Evolutionary conservation across 2,797 vertebrate species (phyloP).

Genomic region (Cuculus canorus): DNA sequence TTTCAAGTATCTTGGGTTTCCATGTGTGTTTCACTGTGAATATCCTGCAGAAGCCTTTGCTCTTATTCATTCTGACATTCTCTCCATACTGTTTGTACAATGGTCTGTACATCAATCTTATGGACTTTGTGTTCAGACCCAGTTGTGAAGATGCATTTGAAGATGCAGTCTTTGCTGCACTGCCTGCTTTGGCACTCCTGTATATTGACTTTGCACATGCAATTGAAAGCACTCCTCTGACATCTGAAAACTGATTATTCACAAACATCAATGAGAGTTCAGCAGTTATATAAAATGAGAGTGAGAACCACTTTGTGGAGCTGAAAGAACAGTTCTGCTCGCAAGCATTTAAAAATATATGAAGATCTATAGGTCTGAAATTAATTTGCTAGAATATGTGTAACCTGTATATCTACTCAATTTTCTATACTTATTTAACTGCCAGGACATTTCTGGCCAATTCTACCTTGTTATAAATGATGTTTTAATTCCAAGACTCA

Average conservation of each 20-base stretch:
- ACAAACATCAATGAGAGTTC: not conserved
- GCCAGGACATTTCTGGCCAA: not conserved
- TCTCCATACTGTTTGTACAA: not conserved
- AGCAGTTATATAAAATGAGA: not conserved
- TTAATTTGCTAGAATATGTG: not conserved
- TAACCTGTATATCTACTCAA: not conserved
- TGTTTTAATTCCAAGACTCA: slow-evolving; percentile 40
- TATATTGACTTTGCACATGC: not conserved
- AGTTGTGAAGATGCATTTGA: not conserved
- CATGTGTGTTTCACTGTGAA: too few species aligned
- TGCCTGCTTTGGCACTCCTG: not conserved
- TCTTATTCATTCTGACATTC: fast-evolving
- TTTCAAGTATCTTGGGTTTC: not conserved
- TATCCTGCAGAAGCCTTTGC: not conserved
- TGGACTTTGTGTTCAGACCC: not conserved
- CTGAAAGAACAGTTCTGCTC: not conserved
- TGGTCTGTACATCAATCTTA: not conserved
- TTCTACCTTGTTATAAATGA: not conserved
- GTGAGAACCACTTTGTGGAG: not conserved
- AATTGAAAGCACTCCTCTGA: not conserved
- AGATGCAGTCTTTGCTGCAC: not conserved
- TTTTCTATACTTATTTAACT: not conserved
- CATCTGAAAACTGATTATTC: not conserved
- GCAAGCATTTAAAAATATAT: not conserved
- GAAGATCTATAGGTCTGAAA: not conserved